Evolutionary conservation across 1,140 invertebrate genomes (phyloP), one percentile per base, ranked within the genome.

Genomic region (Drosophila bipectinata): DNA sequence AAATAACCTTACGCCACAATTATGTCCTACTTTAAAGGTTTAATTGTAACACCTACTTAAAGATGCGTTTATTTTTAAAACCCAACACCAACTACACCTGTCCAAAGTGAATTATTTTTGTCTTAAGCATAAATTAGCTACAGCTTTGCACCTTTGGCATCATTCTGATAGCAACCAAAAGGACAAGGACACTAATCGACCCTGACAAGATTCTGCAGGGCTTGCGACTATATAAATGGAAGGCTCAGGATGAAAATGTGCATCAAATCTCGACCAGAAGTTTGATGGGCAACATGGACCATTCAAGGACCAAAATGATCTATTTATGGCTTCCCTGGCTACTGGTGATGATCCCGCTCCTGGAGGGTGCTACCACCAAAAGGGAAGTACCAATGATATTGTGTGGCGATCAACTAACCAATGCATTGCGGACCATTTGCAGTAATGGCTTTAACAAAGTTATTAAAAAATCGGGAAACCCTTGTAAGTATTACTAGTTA

Each of bases 221-320:
- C 7, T 24, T 28, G 9, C 34, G 37, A 72, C 57, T 83, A 84
- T 83, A 83, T 84, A 83, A 79, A 57, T 6, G 56, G 8, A 49
- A 49, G 39, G 41, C 15, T 9, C 6, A 2, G 3, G 34, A 10
- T 10, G 7, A 48, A 24, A 45, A 72, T 15, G 10, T 75, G 57
- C 45, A 83, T 41, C 75, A 83, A 37, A 83, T 59, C 71, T 76
- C 60, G 18, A 47, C 32, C 45, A 62, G 57, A 56, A 18, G 52
- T 32, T 32, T 26, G 3, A 48, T 18, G 41, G 60, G 45, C 61
- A 39, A 44, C 41, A 44, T 44, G 41, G 3, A 1, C 1, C 3
- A 44, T 7, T 6, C 14, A 18, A 44, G 10, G 41, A 44, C 14
- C 28, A 60, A 14, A 44, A 72, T 73, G 72, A 49, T 59, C 28